phyloP scores from a whole-genome alignment of 2,113 vertebrate genomes.

The Coryphaenoides rupestris region DNA sequence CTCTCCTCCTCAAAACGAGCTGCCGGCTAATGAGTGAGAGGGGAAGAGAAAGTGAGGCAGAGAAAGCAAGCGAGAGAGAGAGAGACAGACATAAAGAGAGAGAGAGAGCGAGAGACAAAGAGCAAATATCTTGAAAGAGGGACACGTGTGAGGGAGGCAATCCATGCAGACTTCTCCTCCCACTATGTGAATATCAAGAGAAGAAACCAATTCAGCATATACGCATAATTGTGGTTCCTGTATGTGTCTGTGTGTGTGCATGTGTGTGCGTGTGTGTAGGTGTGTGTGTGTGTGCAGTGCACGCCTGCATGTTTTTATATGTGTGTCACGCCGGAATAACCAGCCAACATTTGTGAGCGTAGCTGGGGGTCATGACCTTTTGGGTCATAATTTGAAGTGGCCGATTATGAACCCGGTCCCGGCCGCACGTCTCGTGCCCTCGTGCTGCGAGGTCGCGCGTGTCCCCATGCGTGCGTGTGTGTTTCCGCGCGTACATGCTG shows the following conservation, averaged over 20 bases:
- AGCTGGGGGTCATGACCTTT: slow-evolving; percentile 27
- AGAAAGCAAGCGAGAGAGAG: slow-evolving; percentile 43
- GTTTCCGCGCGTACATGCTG: too few species aligned
- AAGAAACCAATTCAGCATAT: slow-evolving; percentile 27
- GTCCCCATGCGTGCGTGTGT: neutral
- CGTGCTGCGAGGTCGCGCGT: neutral
- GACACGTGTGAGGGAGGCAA: slow-evolving; percentile 55
- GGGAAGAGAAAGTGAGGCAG: slow-evolving; percentile 37
- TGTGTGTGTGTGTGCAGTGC: slow-evolving; percentile 10
- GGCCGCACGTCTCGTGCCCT: too few species aligned
- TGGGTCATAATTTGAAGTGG: neutral
- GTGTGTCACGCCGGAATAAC: slow-evolving; percentile 18
- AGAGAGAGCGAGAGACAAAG: slow-evolving; percentile 17
- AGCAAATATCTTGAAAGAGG: slow-evolving; percentile 59
- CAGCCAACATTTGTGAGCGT: neutral
- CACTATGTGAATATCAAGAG: slow-evolving; percentile 32
- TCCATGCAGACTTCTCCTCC: slow-evolving; percentile 54
- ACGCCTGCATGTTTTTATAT: slow-evolving; percentile 7
- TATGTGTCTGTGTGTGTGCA: slow-evolving; percentile 9
- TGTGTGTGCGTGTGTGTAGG: slow-evolving; percentile 9
- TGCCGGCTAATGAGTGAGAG: slow-evolving; percentile 64
- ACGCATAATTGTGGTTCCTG: slow-evolving; percentile 14
- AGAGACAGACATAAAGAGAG: slow-evolving; percentile 45
- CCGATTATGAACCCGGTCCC: neutral
- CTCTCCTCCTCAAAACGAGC: slow-evolving; percentile 65